phyloP scores from a whole-genome alignment of 2,888 invertebrate genomes.

The Alitta virens region DNA sequence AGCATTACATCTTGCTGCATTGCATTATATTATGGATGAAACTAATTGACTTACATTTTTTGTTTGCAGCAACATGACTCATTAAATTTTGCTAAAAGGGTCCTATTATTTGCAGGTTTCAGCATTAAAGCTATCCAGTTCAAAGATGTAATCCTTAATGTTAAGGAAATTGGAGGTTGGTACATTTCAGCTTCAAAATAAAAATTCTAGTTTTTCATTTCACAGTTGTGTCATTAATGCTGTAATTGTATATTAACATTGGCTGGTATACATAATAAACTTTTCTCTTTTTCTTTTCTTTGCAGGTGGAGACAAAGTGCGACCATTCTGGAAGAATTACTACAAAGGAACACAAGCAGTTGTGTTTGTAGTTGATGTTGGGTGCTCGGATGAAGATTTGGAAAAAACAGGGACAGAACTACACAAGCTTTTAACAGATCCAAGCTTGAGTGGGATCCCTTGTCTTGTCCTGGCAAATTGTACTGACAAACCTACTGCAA shows the following conservation, averaged over 20 bases:
- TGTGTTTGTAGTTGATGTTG: slow-evolving; percentile 49
- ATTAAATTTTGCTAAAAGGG: too few relatives aligned
- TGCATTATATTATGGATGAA: neutral
- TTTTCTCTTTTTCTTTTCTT: neutral
- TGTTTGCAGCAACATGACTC: too few relatives aligned
- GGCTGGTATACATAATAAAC: neutral
- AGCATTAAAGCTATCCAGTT: slow-evolving; percentile 52
- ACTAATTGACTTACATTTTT: neutral
- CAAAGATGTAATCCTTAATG: slow-evolving; percentile 50
- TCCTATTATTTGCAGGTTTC: slow-evolving; percentile 41
- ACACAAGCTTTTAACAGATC: slow-evolving; percentile 38
- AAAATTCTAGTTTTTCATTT: too few relatives aligned
- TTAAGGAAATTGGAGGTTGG: slow-evolving; percentile 55
- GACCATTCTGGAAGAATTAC: slow-evolving; percentile 52
- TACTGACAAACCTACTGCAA: slow-evolving; percentile 43
- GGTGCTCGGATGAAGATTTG: slow-evolving; percentile 37
- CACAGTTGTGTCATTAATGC: too few relatives aligned
- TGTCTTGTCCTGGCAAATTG: slow-evolving; percentile 47
- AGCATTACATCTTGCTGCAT: neutral
- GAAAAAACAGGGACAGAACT: slow-evolving; percentile 36
- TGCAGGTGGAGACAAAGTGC: slow-evolving; percentile 47
- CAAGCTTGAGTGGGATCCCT: slow-evolving; percentile 40
- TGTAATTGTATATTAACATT: too few relatives aligned
- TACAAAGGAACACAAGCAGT: slow-evolving; percentile 45
- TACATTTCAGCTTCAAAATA: too few relatives aligned